A percentile compares a stretch with the other conserved stretches of the same genome.
Evolutionary conservation across 2,888 invertebrate species (phyloP).

Genomic region (Callimorpha dominula): DNA sequence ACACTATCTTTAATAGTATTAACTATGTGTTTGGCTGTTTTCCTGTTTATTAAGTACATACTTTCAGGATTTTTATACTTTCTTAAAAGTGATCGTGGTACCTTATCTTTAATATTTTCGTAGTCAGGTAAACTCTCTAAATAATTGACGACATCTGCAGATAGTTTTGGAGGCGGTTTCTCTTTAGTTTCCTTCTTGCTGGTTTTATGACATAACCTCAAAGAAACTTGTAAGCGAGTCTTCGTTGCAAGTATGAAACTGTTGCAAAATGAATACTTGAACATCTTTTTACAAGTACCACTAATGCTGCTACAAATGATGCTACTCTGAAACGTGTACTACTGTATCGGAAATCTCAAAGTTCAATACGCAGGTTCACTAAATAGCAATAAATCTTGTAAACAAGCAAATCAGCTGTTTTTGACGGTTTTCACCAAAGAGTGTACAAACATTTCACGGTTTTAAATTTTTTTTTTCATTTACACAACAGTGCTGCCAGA

Average conservation of each 20-base stretch:
- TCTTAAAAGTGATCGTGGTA: conserved; percentile 71
- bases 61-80: conserved; percentile 74
- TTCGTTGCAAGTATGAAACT: conserved; percentile 18
- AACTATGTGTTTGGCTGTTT: conserved; percentile 73
- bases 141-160: conserved; percentile 72
- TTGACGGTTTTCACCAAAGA: neutral
- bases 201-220: conserved; percentile 67
- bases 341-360: neutral
- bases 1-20: conserved; percentile 69
- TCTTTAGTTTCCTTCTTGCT: conserved; percentile 55
- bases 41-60: conserved; percentile 79
- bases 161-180: conserved; percentile 61
- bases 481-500: no score
- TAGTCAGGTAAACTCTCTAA: conserved; percentile 70
- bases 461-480: no score
- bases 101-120: conserved; percentile 60
- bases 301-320: neutral
- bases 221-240: conserved; percentile 30
- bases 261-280: conserved; percentile 26
- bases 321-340: neutral
- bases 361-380: neutral
- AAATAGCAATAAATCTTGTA: neutral
- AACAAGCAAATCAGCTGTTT: neutral
- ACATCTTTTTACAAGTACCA: conserved; percentile 31
- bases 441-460: no score